phyloP scores from a whole-genome alignment of 2,888 invertebrate genomes.

The Tenodera sinensis region DNA sequence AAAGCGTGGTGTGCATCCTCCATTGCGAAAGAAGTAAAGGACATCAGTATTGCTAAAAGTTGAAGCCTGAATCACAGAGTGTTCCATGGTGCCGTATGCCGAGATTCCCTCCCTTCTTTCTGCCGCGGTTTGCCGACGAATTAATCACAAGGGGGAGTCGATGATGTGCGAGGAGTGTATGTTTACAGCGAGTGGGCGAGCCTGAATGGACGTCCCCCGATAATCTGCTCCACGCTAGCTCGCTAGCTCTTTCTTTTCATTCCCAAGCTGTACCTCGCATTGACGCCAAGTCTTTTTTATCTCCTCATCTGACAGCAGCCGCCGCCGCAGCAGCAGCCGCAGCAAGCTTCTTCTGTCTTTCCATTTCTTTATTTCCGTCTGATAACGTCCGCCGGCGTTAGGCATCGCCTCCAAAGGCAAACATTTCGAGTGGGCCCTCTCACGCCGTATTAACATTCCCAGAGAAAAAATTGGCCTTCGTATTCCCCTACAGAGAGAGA shows the following conservation, averaged over 20 bases:
- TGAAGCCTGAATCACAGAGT: not conserved
- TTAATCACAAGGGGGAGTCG: not conserved
- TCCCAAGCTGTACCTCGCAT: not conserved
- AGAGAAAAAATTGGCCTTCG: not conserved
- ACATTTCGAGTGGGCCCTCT: not conserved
- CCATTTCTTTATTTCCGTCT: not conserved
- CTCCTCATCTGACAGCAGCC: not conserved
- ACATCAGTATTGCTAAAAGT: no score
- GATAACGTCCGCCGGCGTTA: not conserved
- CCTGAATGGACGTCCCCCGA: not conserved
- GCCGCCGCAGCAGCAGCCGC: no score
- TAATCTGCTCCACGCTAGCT: not conserved
- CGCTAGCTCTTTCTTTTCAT: not conserved
- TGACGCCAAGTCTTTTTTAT: not conserved
- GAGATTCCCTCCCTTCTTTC: not conserved
- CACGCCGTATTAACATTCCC: not conserved
- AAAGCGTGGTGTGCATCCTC: no score
- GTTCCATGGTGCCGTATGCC: not conserved
- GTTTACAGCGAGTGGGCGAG: not conserved
- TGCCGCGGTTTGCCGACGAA: not conserved
- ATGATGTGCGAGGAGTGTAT: not conserved
- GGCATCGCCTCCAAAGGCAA: not conserved
- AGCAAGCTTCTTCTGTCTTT: not conserved
- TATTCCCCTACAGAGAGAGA: not conserved
- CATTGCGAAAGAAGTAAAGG: no score